A percentile compares a stretch with the other conserved stretches of the same genome.
These are phyloP conservation scores for Drosophila acutilabella DNA, from an alignment of 2,888 invertebrate genomes.

Conservation along the genomic window DNA sequence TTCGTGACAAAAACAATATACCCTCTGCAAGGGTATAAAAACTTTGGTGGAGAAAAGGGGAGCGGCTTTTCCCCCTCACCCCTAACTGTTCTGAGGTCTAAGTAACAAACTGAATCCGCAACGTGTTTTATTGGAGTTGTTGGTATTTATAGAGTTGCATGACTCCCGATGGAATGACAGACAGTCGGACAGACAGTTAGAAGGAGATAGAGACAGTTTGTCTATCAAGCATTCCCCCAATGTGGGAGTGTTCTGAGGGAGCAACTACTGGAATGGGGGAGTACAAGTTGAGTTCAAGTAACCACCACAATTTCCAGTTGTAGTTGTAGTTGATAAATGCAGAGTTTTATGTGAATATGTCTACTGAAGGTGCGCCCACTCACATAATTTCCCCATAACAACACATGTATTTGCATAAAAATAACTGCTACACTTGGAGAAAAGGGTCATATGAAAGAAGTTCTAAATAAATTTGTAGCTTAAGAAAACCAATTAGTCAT, in stretches of 20 bases:
- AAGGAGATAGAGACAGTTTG: background rate
- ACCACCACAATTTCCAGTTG: constrained; percentile 9
- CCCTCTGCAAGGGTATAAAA: too few relatives aligned
- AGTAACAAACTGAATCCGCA: constrained; percentile 43
- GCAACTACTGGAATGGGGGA: constrained; percentile 10
- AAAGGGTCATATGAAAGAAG: background rate
- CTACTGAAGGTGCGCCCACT: constrained; percentile 66
- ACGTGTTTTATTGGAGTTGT: constrained; percentile 55
- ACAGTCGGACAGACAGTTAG: background rate
- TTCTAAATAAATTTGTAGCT: too few relatives aligned
- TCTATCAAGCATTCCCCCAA: constrained; percentile 17
- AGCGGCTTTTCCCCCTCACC: constrained; percentile 32
- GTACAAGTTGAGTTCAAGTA: constrained; percentile 4
- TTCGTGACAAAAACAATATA: too few relatives aligned
- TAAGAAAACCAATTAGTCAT: too few relatives aligned
- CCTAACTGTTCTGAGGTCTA: constrained; percentile 30
- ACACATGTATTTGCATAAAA: constrained; percentile 3
- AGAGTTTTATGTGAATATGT: constrained; percentile 29
- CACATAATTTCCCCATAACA: constrained; percentile 23
- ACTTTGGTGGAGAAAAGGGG: constrained; percentile 46
- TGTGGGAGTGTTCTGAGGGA: constrained; percentile 27
- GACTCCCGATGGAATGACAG: constrained; percentile 31
- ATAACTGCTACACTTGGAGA: background rate
- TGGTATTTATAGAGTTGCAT: constrained; percentile 71
- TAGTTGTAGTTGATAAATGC: constrained; percentile 49